Base-by-base conservation (phyloP, 2,888 invertebrate genomes). In the Plebejus melissa region DNA sequence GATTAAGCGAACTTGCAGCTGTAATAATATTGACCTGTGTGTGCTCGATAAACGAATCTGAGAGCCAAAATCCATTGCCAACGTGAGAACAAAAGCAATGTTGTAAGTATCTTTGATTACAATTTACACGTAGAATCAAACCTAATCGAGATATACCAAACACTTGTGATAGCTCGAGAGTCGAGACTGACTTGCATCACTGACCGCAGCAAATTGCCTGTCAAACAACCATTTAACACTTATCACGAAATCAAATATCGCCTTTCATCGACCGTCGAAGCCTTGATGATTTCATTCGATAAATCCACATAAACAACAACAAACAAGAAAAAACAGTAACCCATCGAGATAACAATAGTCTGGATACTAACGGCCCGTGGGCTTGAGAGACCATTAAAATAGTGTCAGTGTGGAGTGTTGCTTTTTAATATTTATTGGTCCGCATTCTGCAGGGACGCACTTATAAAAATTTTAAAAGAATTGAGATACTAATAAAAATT, bases 161-260 rank as follows among this genome's bases (percentile, higher is more conserved):
- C 11, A 65, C 65, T 65, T 36, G 32, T 65, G 13, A 32, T 36
- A 32, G 13, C 65, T 5, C 1, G 13, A 65, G 32, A 65, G 32
- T 65, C 1, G 13, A 65, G 32, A 65, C 65, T 65, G 65, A 65
- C 65, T 65, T 65, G 65, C 65, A 65, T 32, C 65, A 36, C 32
- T 32, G 13, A 13, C 65, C 32, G 32, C 65, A 71, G 65, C 4
- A 50, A 76, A 75, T 58, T 57, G 46, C 22, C 58, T 54, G 69
- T 58, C 38, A 46, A 69, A 75, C 28, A 75, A 74, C 28, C 70
- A 57, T 57, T 70, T 60, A 57, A 76, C 70, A 69, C 50, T 69
- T 71, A 74, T 74, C 58, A 75, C 54, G 70, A 60, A 75, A 41
- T 74, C 58, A 69, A 46, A 60, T 75, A 36, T 71, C 65, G 22